Evolutionary conservation across 2,888 invertebrate species (phyloP), one percentile per base, ranked within the genome.

Genomic region (Tetragnatha montana): DNA sequence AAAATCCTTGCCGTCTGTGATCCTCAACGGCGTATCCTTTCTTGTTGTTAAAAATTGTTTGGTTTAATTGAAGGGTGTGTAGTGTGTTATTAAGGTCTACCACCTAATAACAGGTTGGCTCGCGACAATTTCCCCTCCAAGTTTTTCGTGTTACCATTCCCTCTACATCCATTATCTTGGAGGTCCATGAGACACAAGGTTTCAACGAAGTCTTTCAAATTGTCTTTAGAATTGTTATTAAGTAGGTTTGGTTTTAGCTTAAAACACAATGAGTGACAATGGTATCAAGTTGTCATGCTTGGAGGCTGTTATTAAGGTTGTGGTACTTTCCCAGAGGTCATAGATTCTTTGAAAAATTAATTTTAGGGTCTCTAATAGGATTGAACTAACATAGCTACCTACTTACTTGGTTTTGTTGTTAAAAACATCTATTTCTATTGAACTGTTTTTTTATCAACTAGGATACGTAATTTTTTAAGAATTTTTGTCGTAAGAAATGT

Each of bases 61-160:
- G 22, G 73, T 82, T 74, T 82, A 73, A 82, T 82, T 82, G 73
- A 35, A 73, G 82, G 82, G 73, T 82, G 22, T 73, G 14, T n/a
- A 73, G 19, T 73, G 74, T 82, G 73, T 82, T 71, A 82, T 82
- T 82, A 81, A 22, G 82, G 74, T 74, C 82, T 51, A 74, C 82
- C 82, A 82, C 21, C 74, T 82, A 82, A 82, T 82, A 74, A 82
- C 82, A 82, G 50, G 73, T 82, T 82, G 69, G 47, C 78, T 22
- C 19, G 78, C 76, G 51, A 60, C 80, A 81, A 81, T 70, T 81
- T 70, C 69, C 70, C 70, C 70, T 12, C 47, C 35, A 81, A 81
- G 22, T 21, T 12, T 51, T 78, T 78, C 51, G 17, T 78, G 51
- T 78, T 78, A 78, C 47, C 47, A 74, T 78, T 78, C 50, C 47